phyloP scores from a whole-genome alignment of 2,113 vertebrate genomes.

The Chionis minor region DNA sequence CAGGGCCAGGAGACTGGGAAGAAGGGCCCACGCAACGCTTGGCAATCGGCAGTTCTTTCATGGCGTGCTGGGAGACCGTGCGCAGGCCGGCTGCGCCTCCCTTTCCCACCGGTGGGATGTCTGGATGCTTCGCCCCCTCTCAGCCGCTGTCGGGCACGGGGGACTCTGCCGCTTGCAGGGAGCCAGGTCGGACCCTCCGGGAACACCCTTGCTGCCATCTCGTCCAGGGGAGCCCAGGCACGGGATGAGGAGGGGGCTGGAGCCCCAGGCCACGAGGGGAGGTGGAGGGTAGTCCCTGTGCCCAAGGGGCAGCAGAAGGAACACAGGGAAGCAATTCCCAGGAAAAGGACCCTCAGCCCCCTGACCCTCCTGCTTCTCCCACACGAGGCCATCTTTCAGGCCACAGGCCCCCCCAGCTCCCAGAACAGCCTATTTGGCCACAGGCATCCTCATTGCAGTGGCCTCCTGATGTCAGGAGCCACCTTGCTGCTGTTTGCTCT shows the following conservation, averaged over 20 bases:
- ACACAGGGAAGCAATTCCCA: too few species aligned
- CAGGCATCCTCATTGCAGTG: too few species aligned
- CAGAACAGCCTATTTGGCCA: neutral
- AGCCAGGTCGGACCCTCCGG: neutral
- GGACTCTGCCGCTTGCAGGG: neutral
- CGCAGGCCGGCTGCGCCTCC: rapidly evolving
- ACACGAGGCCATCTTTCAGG: too few species aligned
- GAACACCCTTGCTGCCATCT: neutral
- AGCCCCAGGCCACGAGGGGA: neutral
- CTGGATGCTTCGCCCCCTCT: neutral
- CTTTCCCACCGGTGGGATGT: rapidly evolving
- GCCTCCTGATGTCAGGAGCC: too few species aligned
- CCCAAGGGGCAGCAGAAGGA: too few species aligned
- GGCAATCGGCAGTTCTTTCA: neutral
- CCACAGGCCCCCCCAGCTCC: too few species aligned
- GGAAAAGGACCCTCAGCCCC: too few species aligned
- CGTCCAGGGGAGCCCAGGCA: too few species aligned
- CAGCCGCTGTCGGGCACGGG: neutral
- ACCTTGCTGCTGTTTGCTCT: too few species aligned
- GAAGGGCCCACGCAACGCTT: neutral
- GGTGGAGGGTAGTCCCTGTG: too few species aligned
- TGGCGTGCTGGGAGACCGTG: neutral
- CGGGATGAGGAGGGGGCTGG: neutral
- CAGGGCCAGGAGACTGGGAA: neutral
- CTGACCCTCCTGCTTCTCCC: too few species aligned